A percentile compares a stretch with the other conserved stretches of the same genome.
These are phyloP conservation scores for Heterotilapia buettikoferi DNA, from an alignment of 2,113 vertebrate genomes.

Conservation along the genomic window DNA sequence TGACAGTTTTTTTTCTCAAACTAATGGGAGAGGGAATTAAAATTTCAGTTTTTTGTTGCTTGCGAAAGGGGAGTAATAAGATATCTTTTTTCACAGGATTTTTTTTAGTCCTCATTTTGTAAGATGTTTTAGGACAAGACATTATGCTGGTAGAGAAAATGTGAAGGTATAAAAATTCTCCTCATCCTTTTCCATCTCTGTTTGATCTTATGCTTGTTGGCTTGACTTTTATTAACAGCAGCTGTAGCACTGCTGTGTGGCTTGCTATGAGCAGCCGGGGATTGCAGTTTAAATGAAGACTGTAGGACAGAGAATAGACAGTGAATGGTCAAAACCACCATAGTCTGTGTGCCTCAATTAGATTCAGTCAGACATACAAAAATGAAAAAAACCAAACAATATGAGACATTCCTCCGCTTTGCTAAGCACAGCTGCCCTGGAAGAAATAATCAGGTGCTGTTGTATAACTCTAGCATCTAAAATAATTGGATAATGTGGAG, in stretches of 20 bases:
- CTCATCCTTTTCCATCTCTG: background rate
- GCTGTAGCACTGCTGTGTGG: background rate
- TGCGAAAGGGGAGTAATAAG: background rate
- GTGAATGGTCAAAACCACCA: background rate
- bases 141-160: background rate
- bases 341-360: background rate
- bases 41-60: background rate
- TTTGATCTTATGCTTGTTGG: slow-evolving; percentile 13
- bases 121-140: background rate
- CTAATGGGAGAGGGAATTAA: background rate
- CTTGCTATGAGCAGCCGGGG: background rate
- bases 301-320: background rate
- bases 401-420: background rate
- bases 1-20: background rate
- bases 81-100: background rate
- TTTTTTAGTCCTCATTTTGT: background rate
- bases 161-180: background rate
- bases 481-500: background rate
- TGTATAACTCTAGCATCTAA: background rate
- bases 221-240: slow-evolving; percentile 14
- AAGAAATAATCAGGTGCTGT: background rate
- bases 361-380: background rate
- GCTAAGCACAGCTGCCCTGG: background rate
- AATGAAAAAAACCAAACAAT: background rate
- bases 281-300: slow-evolving; percentile 17